Evolutionary conservation across 2,797 vertebrate genomes (phyloP).

Genomic region (Ispidina lecontei): DNA sequence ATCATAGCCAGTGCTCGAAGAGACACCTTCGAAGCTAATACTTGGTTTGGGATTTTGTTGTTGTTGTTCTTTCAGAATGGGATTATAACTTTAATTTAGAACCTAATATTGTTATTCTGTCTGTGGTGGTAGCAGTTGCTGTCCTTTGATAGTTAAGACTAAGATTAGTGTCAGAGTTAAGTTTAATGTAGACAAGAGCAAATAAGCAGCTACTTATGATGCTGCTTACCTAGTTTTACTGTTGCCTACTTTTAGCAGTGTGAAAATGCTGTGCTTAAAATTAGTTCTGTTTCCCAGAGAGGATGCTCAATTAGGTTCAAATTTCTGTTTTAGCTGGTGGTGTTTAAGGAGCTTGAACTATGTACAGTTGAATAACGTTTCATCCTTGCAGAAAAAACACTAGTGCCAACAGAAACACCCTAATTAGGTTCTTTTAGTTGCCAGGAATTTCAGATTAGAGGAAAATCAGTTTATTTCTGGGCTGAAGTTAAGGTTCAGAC

Average conservation of each 20-base stretch:
- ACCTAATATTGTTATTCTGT: neutral
- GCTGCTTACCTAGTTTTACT: neutral
- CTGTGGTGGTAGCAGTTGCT: neutral
- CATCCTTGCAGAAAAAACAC: neutral
- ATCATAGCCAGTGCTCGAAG: neutral
- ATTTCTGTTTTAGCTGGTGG: neutral
- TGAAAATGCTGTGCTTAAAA: neutral
- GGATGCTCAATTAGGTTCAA: neutral
- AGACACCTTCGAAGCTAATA: neutral
- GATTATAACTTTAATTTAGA: neutral
- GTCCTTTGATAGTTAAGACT: neutral
- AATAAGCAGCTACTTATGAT: neutral
- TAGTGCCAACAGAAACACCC: constrained; percentile 34
- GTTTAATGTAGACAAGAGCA: neutral
- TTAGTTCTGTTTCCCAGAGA: neutral
- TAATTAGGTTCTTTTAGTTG: neutral
- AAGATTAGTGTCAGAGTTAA: neutral
- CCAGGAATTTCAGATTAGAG: constrained; percentile 38
- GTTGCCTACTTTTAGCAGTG: neutral
- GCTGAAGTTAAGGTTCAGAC: neutral
- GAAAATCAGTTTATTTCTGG: neutral
- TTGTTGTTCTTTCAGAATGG: neutral
- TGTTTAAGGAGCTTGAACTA: neutral
- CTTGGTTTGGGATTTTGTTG: too few relatives aligned
- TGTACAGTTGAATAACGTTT: neutral